Conservation (phyloP, 2,888 invertebrate species). For the Andrena camellia region DNA sequence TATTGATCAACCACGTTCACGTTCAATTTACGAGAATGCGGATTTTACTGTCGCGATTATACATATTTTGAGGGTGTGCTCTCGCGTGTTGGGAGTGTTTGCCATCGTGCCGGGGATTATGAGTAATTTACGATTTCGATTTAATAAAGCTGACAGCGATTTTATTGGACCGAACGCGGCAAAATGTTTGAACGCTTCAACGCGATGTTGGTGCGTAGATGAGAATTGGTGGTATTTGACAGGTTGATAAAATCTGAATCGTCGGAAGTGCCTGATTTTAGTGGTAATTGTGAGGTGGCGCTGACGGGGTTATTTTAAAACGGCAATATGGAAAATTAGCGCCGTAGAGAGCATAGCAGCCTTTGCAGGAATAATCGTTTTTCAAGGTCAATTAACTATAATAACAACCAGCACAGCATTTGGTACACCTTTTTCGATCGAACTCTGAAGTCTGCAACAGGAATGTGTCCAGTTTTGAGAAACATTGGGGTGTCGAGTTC, state of each 20-base stretch:
- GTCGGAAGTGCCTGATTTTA: conserved; percentile 13
- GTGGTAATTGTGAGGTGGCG: conserved; percentile 9
- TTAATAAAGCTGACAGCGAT: conserved; percentile 28
- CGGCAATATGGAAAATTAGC: not conserved
- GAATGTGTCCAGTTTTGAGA: no score
- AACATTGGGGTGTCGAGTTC: no score
- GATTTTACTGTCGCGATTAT: not conserved
- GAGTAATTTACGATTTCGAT: conserved; percentile 19
- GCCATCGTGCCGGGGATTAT: not conserved
- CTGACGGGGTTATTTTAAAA: not conserved
- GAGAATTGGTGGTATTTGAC: not conserved
- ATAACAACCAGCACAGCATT: no score
- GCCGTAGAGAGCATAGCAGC: not conserved
- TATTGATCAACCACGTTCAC: conserved; percentile 49
- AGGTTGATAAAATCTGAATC: conserved; percentile 16
- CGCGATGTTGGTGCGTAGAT: not conserved
- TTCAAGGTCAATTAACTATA: no score
- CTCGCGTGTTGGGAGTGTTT: not conserved
- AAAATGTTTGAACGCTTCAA: not conserved
- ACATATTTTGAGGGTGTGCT: not conserved
- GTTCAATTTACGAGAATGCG: conserved; percentile 8
- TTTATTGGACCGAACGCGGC: conserved; percentile 1
- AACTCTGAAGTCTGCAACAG: no score
- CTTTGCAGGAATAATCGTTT: not conserved
- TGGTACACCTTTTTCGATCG: no score